Evolutionary conservation across 2,113 vertebrate genomes (phyloP).

Genomic region (Esox niger): DNA sequence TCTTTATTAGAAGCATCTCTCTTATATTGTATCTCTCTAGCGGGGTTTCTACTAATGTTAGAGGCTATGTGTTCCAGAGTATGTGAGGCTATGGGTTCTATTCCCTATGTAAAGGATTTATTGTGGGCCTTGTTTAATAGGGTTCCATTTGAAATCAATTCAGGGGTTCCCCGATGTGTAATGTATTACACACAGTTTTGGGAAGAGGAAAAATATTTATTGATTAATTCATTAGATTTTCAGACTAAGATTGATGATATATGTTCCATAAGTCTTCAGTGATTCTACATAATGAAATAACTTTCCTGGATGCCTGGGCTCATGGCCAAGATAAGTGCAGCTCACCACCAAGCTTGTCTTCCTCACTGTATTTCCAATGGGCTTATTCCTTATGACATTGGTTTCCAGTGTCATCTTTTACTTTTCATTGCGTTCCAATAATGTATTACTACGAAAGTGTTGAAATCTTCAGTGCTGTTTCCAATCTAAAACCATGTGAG

Average conservation of each 20-base stretch:
- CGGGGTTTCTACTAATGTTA: background rate
- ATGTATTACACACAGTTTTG: background rate
- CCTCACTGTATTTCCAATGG: background rate
- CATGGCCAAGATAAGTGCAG: no score
- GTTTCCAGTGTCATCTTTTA: background rate
- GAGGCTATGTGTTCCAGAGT: no score
- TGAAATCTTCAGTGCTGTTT: conserved; percentile 1
- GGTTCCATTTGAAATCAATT: no score
- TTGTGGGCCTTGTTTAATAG: no score
- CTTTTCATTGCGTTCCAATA: conserved; percentile 3
- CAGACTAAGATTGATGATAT: background rate
- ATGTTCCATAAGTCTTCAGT: background rate
- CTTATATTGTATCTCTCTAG: background rate
- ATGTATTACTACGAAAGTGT: conserved; percentile 4
- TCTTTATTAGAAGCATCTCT: background rate
- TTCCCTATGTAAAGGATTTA: no score
- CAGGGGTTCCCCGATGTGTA: no score
- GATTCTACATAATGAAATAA: background rate
- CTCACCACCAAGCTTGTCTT: background rate
- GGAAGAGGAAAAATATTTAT: background rate
- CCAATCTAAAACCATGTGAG: background rate
- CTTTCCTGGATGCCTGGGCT: background rate
- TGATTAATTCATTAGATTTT: background rate
- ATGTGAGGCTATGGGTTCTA: no score
- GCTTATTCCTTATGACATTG: background rate